Base-by-base conservation (phyloP, 2,797 vertebrate species). In the Sitta carolinensis region DNA sequence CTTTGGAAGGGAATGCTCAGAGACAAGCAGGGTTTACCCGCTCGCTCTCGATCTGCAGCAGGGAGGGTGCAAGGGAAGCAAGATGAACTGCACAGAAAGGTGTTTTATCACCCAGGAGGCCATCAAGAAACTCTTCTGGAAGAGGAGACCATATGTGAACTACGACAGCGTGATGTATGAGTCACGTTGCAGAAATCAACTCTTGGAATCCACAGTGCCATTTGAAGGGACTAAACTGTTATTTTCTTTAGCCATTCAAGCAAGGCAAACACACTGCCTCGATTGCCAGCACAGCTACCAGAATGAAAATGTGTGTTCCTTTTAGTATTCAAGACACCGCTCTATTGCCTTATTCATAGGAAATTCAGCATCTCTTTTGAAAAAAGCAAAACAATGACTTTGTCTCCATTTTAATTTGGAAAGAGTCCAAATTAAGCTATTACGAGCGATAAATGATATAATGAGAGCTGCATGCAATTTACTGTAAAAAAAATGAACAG, bases 381-480 rank as follows among this genome's bases (percentile, higher is more conserved):
- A 95, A 96, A 95, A 89, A 94, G 74, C 84, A 94, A 93, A 93
- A 93, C 89, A 90, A 77, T 93, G 51, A 89, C 81, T 96, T 82
- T 89, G 67, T 72, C 58, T 95, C 82, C 55, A 85, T 92, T 97
- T 96, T 96, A 93, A 96, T 97, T 97, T 97, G 96, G 93, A 97
- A 64, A 23, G 78, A 93, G 51, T 83, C 95, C 97, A 97, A 95
- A 90, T 96, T 87, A 96, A 97, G 93, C 89, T 96, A 92, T 92
- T 88, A 89, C 26, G 34, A 87, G 72, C 96, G 85, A 97, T 95
- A 87, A 83, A 89, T 87, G 87, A 95, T 93, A 86, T 73, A 63
- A 94, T 90, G 80, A 94, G 86, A 95, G 52, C 78, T 55, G 77
- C 58, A 80, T 34, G 10, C 59, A 66, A 85, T 96, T 94, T 96